phyloP scores from a whole-genome alignment of 2,888 invertebrate species.

The Patella depressa region DNA sequence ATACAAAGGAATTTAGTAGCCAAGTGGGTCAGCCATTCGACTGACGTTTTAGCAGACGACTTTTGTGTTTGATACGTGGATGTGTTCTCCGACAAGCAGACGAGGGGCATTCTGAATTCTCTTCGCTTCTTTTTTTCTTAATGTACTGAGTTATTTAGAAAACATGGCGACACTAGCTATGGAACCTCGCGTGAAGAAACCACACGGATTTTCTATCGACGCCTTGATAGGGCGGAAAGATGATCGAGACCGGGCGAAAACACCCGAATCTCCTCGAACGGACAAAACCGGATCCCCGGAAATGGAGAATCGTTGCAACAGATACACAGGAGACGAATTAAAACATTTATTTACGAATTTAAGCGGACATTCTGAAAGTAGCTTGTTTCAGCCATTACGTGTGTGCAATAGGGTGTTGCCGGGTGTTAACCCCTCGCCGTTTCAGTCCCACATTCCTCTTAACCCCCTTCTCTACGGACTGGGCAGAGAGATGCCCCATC shows the following conservation, averaged over 20 bases:
- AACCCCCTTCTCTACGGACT: constrained; percentile 36
- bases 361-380: constrained; percentile 22
- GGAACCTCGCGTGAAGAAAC: constrained; percentile 5
- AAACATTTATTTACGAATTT: constrained; percentile 32
- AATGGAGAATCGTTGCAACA: constrained; percentile 32
- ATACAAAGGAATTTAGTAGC: neutral
- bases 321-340: constrained; percentile 35
- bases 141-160: no score
- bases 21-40: neutral
- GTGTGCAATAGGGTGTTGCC: constrained; percentile 37
- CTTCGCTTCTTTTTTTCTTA: no score
- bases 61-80: no score
- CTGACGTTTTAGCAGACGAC: neutral
- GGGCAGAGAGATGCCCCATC: constrained; percentile 31
- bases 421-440: constrained; percentile 12
- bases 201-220: constrained; percentile 3
- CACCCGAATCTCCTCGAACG: constrained; percentile 21
- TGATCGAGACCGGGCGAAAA: constrained; percentile 12
- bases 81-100: no score
- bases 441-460: constrained; percentile 28
- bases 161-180: constrained; percentile 4
- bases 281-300: constrained; percentile 38
- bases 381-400: constrained; percentile 33
- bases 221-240: constrained; percentile 1
- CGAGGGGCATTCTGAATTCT: no score